These are phyloP conservation scores for Caenorhabditis remanei DNA, from an alignment of 1,140 invertebrate species.

Conservation along the genomic window DNA sequence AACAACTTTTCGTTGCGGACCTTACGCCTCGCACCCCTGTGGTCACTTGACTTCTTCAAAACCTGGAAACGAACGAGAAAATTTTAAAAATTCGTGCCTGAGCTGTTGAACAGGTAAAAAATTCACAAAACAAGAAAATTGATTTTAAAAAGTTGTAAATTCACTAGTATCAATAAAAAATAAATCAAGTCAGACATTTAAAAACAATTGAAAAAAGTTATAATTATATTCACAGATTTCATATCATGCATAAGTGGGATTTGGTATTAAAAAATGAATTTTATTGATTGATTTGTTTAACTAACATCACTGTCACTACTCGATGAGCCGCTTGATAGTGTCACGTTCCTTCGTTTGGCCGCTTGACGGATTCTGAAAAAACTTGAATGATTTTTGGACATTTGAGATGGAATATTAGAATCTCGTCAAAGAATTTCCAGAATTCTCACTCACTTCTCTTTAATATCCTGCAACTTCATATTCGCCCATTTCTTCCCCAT, in stretches of 20 bases:
- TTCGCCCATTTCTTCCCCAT: background rate
- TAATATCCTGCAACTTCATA: slow-evolving; percentile 12
- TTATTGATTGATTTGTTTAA: background rate
- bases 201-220: no score
- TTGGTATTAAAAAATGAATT: background rate
- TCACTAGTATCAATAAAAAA: no score
- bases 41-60: no score
- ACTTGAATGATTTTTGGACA: background rate
- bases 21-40: no score
- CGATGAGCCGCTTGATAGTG: background rate
- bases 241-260: no score
- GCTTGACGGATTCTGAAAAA: background rate
- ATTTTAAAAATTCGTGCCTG: background rate
- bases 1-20: no score
- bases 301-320: background rate
- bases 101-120: slow-evolving; percentile 2
- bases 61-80: no score
- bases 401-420: background rate
- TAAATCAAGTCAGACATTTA: no score
- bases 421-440: background rate
- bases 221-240: no score
- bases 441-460: background rate
- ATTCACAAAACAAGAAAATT: background rate
- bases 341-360: background rate
- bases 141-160: background rate